A percentile compares a stretch with the other conserved stretches of the same genome.
Conservation (phyloP, 2,113 vertebrate species). For the Festucalex cinctus region DNA sequence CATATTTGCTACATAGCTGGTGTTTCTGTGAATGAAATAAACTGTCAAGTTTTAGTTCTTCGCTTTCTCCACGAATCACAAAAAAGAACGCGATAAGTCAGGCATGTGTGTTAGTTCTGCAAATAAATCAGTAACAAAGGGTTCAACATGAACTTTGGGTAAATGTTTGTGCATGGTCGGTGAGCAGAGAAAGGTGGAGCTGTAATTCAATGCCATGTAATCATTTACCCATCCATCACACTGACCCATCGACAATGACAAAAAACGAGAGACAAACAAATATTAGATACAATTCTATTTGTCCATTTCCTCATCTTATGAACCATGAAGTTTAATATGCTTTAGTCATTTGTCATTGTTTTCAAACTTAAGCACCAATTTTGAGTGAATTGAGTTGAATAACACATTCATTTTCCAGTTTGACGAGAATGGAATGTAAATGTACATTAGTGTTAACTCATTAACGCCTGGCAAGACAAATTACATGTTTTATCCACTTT, state of each 20-base stretch:
- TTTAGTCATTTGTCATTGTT: no score
- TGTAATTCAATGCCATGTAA: constrained; percentile 9
- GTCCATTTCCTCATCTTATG: no score
- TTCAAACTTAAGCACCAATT: no score
- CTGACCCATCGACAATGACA: neutral
- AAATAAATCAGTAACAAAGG: neutral
- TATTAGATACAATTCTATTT: neutral
- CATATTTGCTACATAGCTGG: neutral
- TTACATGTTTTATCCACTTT: no score
- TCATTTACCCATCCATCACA: constrained; percentile 14
- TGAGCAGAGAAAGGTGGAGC: constrained; percentile 1
- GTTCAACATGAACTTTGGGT: neutral
- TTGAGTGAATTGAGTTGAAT: no score
- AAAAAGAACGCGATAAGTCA: neutral
- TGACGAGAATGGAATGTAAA: no score
- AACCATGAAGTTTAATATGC: no score
- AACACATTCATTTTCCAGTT: no score
- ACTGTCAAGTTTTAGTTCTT: neutral
- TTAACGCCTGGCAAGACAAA: no score
- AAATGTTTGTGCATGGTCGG: constrained; percentile 3
- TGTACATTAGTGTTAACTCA: no score
- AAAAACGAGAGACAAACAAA: neutral
- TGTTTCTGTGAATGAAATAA: neutral
- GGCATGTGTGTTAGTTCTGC: neutral
- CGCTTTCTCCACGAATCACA: neutral